Evolutionary conservation across 1,140 invertebrate species (phyloP), one percentile per base, ranked within the genome.

Genomic region (Steinernema khuongi): DNA sequence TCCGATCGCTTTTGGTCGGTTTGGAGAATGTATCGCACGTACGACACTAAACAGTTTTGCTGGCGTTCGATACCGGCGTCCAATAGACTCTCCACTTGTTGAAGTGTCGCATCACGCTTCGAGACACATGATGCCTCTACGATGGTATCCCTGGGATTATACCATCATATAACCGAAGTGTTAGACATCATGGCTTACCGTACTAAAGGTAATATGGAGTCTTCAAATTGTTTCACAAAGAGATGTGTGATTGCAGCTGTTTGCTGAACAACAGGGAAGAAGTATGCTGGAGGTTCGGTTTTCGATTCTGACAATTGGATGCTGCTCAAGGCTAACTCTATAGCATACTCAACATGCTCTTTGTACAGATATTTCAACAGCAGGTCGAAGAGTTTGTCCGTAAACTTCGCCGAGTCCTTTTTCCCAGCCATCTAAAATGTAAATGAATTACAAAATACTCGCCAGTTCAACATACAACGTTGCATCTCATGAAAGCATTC

Each of bases 171-270:
- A 68, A 19, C 2, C 60, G 26, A 33, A 1, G 11, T 4, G 81
- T 81, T 81, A 73, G 83, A 66, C 67, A 43, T 70, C 44, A 2
- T 31, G 76, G 86, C 86, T 88, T 88, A 94, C 92, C 90, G 89
- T 22, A 98, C 89, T 79, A 96, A 90, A 30, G 94, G 94, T 43
- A 96, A 87, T 1, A 97, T 88, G 76, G 91, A 91, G 83, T 96
- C 93, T 80, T 90, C 91, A 85, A 96, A 97, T 79, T 95, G 92
- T 85, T 96, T 96, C 77, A 96, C 94, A 83, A 97, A 90, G 74
- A 98, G 88, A 85, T 95, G 92, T n/a, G 95, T 91, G 72, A 98
- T 94, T 60, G 92, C 92, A 85, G 96, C 97, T n/a, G 92, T 92
- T 86, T 97, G 93, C 77, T 93, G 91, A 1, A 95, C 91, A 18